Evolutionary conservation across 2,113 vertebrate genomes (phyloP), one percentile per base, ranked within the genome.

Genomic region (Oreotrochilus melanogaster): DNA sequence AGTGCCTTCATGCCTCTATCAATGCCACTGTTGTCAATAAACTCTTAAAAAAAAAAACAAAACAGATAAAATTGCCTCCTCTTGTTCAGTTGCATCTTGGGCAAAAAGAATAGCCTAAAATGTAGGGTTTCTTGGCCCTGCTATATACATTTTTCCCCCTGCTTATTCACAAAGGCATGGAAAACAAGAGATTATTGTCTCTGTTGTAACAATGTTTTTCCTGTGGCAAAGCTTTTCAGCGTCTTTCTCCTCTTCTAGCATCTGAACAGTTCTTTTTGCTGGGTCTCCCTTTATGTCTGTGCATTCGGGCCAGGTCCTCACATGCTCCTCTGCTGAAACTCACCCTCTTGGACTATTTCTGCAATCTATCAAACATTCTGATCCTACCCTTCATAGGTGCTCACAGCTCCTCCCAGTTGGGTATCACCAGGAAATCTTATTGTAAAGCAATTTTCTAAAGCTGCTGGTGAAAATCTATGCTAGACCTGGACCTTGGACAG

Each of bases 111-210:
- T 33, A 86, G 92, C 51, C 33, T 10, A 53, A 79, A 45, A 67
- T 10, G 8, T 3, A 0, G 31, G 10, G 4, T 0, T 3, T 8
- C 71, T 70, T 86, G 30, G n/a, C 18, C 24, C 42, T 0, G 1
- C 9, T 65, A 2, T 6, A n/a, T 75, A 70, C 39, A 39, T 72
- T 82, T 67, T 53, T 21, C 21, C 18, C 24, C 27, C 18, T 65
- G 39, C 27, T 58, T 58, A 76, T 45, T 82, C 31, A 43, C 21
- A 82, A 78, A 37, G 42, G 25, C 74, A 28, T 9, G 58, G 80
- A 72, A 88, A 86, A 27, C 14, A 75, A 31, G 27, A 39, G 33
- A 22, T 25, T 58, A 11, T 31, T 64, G 4, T 14, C 18, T 27
- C 69, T 74, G 27, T 15, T 0, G 0, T 39, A 69, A 57, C 24